Base-by-base conservation (phyloP, 2,113 vertebrate genomes). In the Oncorhynchus kisutch region DNA sequence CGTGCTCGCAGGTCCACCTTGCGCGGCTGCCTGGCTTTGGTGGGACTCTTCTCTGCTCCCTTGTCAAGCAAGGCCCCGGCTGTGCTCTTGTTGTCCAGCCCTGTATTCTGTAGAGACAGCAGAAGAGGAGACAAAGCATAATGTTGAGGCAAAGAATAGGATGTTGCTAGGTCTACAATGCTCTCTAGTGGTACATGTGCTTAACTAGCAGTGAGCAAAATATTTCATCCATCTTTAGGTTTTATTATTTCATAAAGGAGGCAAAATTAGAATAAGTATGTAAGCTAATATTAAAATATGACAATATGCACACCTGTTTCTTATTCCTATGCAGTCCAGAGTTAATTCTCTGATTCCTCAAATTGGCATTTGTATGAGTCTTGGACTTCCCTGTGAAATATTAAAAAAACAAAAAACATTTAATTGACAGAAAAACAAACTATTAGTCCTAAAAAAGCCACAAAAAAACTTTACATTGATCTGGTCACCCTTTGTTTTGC, bases 1-100 rank as follows among this genome's bases (percentile, higher is more conserved):
- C 97, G 95, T 0, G 97, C 97, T 74, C 97, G 91, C 48, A 99
- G 91, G 80, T 99, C 98, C 78, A 98, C 95, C 90, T 97, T 99
- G 1, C 98, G 95, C 20, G 96, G 97, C 69, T 95, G 97, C 71
- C 97, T 93, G 25, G 87, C 77, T 82, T 99, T 99, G 0, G 94
- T 96, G 5, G 98, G 98, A 85, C 97, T 99, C 89, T 99, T 99
- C 82, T 99, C 97, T 20, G 94, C 82, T 80, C 80, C 94, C 82
- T 98, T 99, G 29, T 99, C 97, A 86, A 95, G 88, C 73, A 93
- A 6, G 79, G 89, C 71, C 68, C 87, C 91, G 31, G 92, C 64
- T 76, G 90, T 72, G 82, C 90, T 80, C 90, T 99, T 99, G 81
- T 91, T 94, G 34, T 98, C 96, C 76, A 94, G 67, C 1, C 82